A percentile compares a stretch with the other conserved stretches of the same genome.
Evolutionary conservation across 1,140 invertebrate genomes (phyloP).

Genomic region (Drosophila lini): DNA sequence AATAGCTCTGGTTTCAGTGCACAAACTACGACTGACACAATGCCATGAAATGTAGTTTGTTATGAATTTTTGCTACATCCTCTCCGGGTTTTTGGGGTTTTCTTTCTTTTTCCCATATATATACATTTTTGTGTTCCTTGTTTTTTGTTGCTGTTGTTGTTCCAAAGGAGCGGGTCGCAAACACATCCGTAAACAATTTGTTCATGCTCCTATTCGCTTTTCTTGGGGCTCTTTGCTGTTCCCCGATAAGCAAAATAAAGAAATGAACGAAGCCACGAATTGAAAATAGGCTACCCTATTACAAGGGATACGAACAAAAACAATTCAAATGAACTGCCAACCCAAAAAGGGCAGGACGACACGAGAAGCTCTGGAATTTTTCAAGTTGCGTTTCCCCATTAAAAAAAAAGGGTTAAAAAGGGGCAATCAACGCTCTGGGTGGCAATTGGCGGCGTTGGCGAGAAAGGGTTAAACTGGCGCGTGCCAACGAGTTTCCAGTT

Average conservation of each 20-base stretch:
- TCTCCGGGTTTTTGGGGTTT: constrained; percentile 58
- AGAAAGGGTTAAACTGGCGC: constrained; percentile 7
- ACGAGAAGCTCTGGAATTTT: constrained; percentile 39
- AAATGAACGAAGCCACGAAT: constrained; percentile 63
- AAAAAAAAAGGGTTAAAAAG: constrained; percentile 55
- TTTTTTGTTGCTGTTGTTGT: constrained; percentile 33
- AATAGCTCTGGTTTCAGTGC: constrained; percentile 1
- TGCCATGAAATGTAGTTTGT: constrained; percentile 79
- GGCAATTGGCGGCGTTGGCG: constrained; percentile 26
- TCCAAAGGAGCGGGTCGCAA: constrained; percentile 66
- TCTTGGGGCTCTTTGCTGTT: constrained; percentile 8
- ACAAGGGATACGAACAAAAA: constrained; percentile 38
- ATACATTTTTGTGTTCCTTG: constrained; percentile 5
- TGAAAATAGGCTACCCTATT: constrained; percentile 62
- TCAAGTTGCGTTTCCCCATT: constrained; percentile 32
- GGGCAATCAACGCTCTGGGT: constrained; percentile 46
- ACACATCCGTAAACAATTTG: constrained; percentile 82
- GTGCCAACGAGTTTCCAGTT: constrained; percentile 12
- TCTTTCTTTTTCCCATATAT: constrained; percentile 6
- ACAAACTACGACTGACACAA: constrained; percentile 12
- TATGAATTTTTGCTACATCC: constrained; percentile 79
- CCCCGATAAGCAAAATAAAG: constrained; percentile 78
- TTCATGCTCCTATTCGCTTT: constrained; percentile 72
- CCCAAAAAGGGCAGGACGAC: constrained; percentile 23
- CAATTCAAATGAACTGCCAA: constrained; percentile 54